A percentile compares a stretch with the other conserved stretches of the same genome.
Evolutionary conservation across 2,888 invertebrate genomes (phyloP).

Genomic region (Drosophila multiciliata): DNA sequence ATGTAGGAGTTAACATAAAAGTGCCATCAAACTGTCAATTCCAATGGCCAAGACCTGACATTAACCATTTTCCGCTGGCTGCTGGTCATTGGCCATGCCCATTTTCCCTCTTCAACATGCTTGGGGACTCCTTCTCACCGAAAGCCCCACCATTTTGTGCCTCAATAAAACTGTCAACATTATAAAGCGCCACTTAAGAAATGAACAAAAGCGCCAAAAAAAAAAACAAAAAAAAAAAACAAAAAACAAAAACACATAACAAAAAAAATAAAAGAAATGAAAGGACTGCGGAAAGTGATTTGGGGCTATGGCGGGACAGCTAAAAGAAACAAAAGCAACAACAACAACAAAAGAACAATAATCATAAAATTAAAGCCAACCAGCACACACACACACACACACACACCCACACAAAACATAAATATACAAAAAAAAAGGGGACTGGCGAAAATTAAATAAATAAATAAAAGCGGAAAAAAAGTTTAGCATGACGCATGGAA

Average conservation of each 20-base stretch:
- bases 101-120: slow-evolving; percentile 17
- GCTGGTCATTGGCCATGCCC: slow-evolving; percentile 24
- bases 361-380: slow-evolving; percentile 77
- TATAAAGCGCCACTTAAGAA: slow-evolving; percentile 78
- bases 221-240: slow-evolving; percentile 21
- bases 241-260: slow-evolving; percentile 7
- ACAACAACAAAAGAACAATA: slow-evolving; percentile 58
- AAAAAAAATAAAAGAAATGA: slow-evolving; percentile 20
- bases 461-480: slow-evolving; percentile 43
- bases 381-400: slow-evolving; percentile 42
- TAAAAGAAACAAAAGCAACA: slow-evolving; percentile 6
- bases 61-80: slow-evolving; percentile 1
- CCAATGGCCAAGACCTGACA: slow-evolving; percentile 15
- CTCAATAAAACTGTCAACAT: slow-evolving; percentile 78
- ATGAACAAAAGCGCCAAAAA: slow-evolving; percentile 65
- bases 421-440: slow-evolving; percentile 36
- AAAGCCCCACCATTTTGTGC: slow-evolving; percentile 70
- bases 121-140: neutral
- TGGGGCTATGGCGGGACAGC: slow-evolving; percentile 5
- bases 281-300: slow-evolving; percentile 25
- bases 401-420: slow-evolving; percentile 30
- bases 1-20: neutral
- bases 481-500: slow-evolving; percentile 72
- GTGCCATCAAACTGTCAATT: slow-evolving; percentile 16
- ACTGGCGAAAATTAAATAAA: slow-evolving; percentile 72